Evolutionary conservation across 1,140 invertebrate species (phyloP).

Genomic region (Caenorhabditis brenneri): DNA sequence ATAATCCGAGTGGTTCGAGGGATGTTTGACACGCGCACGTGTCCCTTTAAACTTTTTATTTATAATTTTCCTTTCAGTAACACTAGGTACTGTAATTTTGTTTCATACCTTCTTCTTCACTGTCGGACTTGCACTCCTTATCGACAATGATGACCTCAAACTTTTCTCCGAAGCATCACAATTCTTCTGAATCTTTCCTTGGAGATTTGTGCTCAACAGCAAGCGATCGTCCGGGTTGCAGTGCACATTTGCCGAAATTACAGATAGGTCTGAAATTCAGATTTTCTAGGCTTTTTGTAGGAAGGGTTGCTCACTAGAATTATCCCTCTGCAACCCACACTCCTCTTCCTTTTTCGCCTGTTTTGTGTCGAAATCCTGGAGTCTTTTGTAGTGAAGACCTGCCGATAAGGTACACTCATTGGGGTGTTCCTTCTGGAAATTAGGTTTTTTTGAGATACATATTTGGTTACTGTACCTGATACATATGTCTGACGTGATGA

Average conservation of each 20-base stretch:
- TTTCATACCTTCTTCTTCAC: neutral
- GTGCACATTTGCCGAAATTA: constrained; percentile 48
- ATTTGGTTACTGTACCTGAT: constrained; percentile 21
- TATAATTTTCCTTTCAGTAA: neutral
- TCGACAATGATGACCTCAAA: neutral
- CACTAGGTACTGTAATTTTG: too few relatives aligned
- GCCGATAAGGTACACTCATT: neutral
- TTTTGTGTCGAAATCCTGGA: neutral
- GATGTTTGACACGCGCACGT: neutral
- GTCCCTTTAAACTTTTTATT: neutral
- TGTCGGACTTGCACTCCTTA: neutral
- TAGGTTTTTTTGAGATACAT: neutral
- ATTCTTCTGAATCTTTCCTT: too few relatives aligned
- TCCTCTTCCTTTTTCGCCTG: neutral
- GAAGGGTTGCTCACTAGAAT: neutral
- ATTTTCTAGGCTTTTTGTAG: too few relatives aligned
- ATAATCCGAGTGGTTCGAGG: neutral
- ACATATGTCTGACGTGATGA: constrained; percentile 67
- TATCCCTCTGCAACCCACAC: constrained; percentile 1
- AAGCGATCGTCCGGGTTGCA: constrained; percentile 18
- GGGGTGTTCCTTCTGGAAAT: constrained; percentile 7
- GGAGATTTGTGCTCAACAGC: neutral
- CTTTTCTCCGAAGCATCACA: neutral
- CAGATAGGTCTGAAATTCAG: neutral
- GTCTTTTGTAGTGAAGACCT: neutral